Evolutionary conservation across 1,140 invertebrate genomes (phyloP), one percentile per base, ranked within the genome.

Genomic region (Condylostylus longicornis): DNA sequence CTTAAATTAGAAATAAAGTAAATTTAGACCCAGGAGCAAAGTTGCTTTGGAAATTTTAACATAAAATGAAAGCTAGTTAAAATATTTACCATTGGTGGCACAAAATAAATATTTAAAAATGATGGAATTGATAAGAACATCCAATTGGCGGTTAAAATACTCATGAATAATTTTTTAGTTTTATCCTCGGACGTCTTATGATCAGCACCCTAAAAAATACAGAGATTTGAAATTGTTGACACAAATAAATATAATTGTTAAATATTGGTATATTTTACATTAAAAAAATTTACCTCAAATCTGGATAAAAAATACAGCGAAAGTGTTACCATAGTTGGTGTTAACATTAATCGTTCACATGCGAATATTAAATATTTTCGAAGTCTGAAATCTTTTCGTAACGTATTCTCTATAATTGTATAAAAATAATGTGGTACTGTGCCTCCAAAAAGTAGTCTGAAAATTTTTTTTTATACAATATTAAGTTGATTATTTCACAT

Each of bases 341-440:
- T 73, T 53, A 73, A 80, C 9, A 79, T 47, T 2, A 78, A 48
- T 45, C 79, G 66, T 52, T 82, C 78, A 40, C 78, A 63, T 10
- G 79, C 37, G 40, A 78, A 67, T 17, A 56, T 38, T 35, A 49
- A 44, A 45, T 66, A 43, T 27, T 55, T 41, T 14, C 49, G 46
- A 21, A 58, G 53, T 18, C 47, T 50, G 9, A 54, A 18, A 40
- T 58, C 49, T n/a, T 50, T 35, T 10, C 25, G 33, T 13, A 61
- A 48, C 12, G 69, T 37, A 25, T 54, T 61, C 42, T 76, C 74
- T 28, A 77, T 47, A 13, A 66, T 64, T 40, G 65, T 60, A 48
- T 77, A 80, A 51, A 82, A 81, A 46, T 70, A 80, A 56, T 81
- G 78, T 5, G 78, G 78, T 2, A 79, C 59, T 14, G 72, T 65